A percentile compares a stretch with the other conserved stretches of the same genome.
Evolutionary conservation across 2,113 vertebrate species (phyloP).

Genomic region (Ovis aries): DNA sequence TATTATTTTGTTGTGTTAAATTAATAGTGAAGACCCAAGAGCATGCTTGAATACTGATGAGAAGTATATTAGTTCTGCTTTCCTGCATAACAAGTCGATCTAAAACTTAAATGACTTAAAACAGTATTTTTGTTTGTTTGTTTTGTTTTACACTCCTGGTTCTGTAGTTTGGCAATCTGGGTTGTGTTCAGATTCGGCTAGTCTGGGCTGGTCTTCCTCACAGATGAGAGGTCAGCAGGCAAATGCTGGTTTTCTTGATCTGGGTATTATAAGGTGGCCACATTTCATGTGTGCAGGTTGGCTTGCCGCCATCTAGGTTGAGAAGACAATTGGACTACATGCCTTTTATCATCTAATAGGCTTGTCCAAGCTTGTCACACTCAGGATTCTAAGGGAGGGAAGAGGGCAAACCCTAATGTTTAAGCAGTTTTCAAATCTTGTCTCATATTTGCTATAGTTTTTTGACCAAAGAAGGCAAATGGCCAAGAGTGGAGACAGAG

Average conservation of each 20-base stretch:
- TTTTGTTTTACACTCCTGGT: background rate
- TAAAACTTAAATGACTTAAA: background rate
- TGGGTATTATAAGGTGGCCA: background rate
- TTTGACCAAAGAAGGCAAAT: background rate
- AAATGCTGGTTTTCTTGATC: background rate
- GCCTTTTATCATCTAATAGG: background rate
- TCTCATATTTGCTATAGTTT: background rate
- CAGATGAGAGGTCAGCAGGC: background rate
- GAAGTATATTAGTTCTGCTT: background rate
- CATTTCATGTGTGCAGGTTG: background rate
- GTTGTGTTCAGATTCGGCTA: background rate
- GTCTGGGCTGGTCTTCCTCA: background rate
- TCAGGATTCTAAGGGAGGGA: background rate
- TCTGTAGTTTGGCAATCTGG: background rate
- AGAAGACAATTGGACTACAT: background rate
- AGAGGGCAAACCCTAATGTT: accelerated
- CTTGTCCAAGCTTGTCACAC: background rate
- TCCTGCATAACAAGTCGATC: background rate
- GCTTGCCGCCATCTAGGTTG: background rate
- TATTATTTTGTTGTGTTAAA: background rate
- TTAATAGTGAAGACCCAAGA: background rate
- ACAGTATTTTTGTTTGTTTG: background rate
- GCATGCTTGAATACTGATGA: background rate
- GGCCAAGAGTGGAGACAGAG: background rate
- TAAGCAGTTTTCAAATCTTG: background rate